phyloP scores from a whole-genome alignment of 2,888 invertebrate species.

The Meteorus colon region DNA sequence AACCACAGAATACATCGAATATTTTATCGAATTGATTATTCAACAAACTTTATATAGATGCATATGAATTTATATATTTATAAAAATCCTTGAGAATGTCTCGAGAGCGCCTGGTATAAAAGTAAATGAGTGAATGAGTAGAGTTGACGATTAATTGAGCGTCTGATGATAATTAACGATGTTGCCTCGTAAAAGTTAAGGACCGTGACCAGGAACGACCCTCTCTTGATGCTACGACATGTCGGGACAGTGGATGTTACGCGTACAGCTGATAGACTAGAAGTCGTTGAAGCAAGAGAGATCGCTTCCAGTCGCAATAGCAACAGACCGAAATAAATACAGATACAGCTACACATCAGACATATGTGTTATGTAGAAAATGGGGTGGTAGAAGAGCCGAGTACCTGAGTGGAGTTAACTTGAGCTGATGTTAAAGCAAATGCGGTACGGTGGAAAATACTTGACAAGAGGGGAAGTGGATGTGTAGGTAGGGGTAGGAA shows the following conservation, averaged over 20 bases:
- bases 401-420: not conserved
- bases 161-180: constrained; percentile 62
- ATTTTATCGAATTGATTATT: too few species aligned
- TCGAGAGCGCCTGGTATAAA: not conserved
- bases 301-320: not conserved
- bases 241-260: constrained; percentile 36
- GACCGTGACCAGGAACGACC: constrained; percentile 59
- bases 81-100: not conserved
- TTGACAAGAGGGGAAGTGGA: constrained; percentile 1
- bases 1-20: too few species aligned
- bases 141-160: constrained; percentile 51
- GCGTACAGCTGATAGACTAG: constrained; percentile 30
- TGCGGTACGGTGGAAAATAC: not conserved
- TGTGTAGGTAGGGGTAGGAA: constrained; percentile 24
- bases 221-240: constrained; percentile 48
- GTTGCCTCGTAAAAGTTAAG: constrained; percentile 65
- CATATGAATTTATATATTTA: not conserved
- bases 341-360: not conserved
- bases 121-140: not conserved
- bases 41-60: too few species aligned
- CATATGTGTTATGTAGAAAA: constrained; percentile 1
- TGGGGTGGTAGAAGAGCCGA: not conserved
- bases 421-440: not conserved
- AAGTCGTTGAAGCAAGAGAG: constrained; percentile 17
- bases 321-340: constrained; percentile 3